Evolutionary conservation across 2,888 invertebrate genomes (phyloP).

Genomic region (Saturnia pavonia): DNA sequence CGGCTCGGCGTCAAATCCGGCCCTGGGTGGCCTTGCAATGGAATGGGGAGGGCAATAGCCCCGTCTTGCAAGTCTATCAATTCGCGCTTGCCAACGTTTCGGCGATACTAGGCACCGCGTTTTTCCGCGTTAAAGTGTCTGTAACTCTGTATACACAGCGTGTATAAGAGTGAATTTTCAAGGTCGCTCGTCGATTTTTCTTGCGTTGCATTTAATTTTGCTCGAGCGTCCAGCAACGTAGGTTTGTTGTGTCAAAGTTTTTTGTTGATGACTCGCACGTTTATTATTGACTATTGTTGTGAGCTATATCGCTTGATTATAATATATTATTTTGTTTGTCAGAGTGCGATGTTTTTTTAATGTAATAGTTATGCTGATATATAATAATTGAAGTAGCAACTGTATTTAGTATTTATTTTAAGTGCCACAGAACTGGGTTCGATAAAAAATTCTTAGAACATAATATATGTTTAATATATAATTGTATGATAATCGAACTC

Average conservation of each 20-base stretch:
- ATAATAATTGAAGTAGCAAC: background rate
- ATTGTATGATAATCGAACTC: no score
- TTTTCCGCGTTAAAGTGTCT: conserved; percentile 56
- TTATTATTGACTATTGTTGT: conserved; percentile 28
- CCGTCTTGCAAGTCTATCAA: conserved; percentile 72
- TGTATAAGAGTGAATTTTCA: conserved; percentile 56
- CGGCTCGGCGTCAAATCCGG: conserved; percentile 65
- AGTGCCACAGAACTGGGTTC: no score
- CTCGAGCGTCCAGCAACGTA: conserved; percentile 5
- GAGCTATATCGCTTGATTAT: conserved; percentile 13
- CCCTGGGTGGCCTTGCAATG: conserved; percentile 82
- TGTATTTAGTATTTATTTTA: background rate
- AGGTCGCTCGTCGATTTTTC: conserved; percentile 59
- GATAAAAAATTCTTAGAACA: no score
- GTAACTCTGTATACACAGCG: conserved; percentile 40
- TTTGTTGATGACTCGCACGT: conserved; percentile 26
- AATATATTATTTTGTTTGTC: conserved; percentile 10
- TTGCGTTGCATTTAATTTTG: conserved; percentile 51
- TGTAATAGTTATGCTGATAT: background rate
- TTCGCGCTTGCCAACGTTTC: conserved; percentile 69
- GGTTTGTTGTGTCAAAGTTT: conserved; percentile 19
- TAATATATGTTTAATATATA: no score
- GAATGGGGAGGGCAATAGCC: conserved; percentile 82
- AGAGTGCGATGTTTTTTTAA: background rate
- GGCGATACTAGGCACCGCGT: conserved; percentile 49